Base-by-base conservation (phyloP, 1,140 invertebrate species). In the Whitmania pigra region DNA sequence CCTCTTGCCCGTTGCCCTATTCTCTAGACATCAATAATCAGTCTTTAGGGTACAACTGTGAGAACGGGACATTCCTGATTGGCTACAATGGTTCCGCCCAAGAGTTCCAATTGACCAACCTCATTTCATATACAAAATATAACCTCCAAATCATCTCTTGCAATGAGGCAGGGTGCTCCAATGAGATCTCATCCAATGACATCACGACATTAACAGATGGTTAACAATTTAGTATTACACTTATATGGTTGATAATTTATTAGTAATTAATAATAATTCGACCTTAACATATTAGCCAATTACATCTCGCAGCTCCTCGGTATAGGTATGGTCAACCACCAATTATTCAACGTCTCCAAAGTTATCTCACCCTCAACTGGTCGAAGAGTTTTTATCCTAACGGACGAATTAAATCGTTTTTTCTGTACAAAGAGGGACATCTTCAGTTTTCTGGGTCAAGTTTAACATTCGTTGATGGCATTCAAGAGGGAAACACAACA, bases 351-450 rank as follows among this genome's bases (percentile, higher is more conserved):
- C 57, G 22, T 13, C 22, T 63, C 9, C 22, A 15, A 7, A 63
- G 29, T 20, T 25, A 22, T 31, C 57, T 63, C 22, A 63, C 22
- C 15, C 9, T 63, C 29, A 31, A 63, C 18, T 82, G 80, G 80
- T 31, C 72, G 4, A 67, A 75, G 31, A 80, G 80, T 15, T 69
- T 74, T 63, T 75, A 72, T 31, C 78, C 79, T 20, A 81, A 81
- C 76, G 80, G 80, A 36, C 60, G 67, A 36, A 77, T 82, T 27
- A 71, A 73, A 20, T 81, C 79, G 73, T 82, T 80, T 74, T 78
- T 78, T 1, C 71, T 81, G 66, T 79, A 77, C 71, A 72, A 73
- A 31, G 74, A 76, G 36, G 73, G 73, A 55, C 57, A 7, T 25
- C 22, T 63, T 22, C 22, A 63, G 29, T 63, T 25, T 63, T 63